Conservation (phyloP, 2,888 invertebrate species). For the Panzeria rudis region DNA sequence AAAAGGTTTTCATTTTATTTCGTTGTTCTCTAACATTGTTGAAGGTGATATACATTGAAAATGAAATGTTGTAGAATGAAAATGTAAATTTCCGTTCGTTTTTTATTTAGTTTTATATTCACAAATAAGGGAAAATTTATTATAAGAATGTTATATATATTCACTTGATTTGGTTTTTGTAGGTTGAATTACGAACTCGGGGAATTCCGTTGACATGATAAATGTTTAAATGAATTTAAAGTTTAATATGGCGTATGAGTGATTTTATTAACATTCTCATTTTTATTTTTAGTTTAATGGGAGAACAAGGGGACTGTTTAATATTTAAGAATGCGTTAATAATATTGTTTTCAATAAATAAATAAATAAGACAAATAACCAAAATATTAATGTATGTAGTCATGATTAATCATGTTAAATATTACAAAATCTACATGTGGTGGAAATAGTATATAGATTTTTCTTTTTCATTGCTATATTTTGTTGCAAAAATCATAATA, state of each 20-base stretch:
- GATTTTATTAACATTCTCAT: constrained; percentile 58
- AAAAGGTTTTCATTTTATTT: constrained; percentile 52
- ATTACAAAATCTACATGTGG: too few species aligned
- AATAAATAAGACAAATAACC: neutral
- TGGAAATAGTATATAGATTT: too few species aligned
- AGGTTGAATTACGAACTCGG: constrained; percentile 66
- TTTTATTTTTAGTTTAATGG: constrained; percentile 9
- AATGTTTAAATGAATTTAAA: constrained; percentile 70
- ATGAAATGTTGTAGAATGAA: constrained; percentile 66
- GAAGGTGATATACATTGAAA: constrained; percentile 72
- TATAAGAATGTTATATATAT: constrained; percentile 74
- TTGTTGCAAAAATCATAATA: too few species aligned
- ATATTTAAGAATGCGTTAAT: constrained; percentile 25
- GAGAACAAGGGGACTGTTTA: constrained; percentile 20
- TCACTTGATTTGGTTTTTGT: constrained; percentile 74
- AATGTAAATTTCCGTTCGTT: constrained; percentile 41
- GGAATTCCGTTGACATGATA: constrained; percentile 61
- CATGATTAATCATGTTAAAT: too few species aligned
- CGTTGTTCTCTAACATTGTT: constrained; percentile 31
- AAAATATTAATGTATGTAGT: too few species aligned
- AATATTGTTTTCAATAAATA: neutral
- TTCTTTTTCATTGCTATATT: too few species aligned
- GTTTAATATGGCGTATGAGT: constrained; percentile 71
- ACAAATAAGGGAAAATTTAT: constrained; percentile 66
- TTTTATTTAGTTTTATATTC: neutral